Base-by-base conservation (phyloP, 2,888 invertebrate genomes). In the Plebejus melissa region DNA sequence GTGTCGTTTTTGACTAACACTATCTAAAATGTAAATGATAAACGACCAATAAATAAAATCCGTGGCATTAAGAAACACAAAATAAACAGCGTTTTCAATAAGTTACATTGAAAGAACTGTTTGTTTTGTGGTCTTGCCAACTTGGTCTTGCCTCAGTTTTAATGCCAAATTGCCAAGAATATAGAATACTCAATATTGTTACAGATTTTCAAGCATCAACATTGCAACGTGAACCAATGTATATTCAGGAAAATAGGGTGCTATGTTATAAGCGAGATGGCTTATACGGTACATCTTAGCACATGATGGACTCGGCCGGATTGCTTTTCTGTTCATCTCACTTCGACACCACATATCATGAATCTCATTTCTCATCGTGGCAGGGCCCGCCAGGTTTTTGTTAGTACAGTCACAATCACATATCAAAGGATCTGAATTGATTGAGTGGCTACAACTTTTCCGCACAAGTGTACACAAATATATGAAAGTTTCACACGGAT, bases 181-280 rank as follows among this genome's bases (percentile, higher is more conserved):
- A 22, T 7, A 58, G 2, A 58, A 22, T 22, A 22, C 7, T 69
- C 4, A 13, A 41, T 65, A 76, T 71, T 77, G 69, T 79, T 78
- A 69, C 79, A 79, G 79, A 77, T 75, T 69, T 36, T 69, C 32
- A 58, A 77, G 28, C 32, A 4, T 65, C 36, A 32, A 50, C 46
- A 28, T n/a, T 78, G 77, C 74, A 84, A 83, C 84, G 80, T 85
- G 86, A 84, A 86, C 84, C 84, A 84, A 81, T 82, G 85, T 92
- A 91, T 91, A 91, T 90, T 90, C 87, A 90, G 88, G 80, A 86
- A 84, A 86, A 87, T 87, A 89, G 88, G 91, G 91, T 91, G 91
- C 91, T 91, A 91, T 84, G 85, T 83, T 82, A 84, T 85, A 85
- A 83, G 86, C 82, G 81, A 82, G 79, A 83, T 79, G 81, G 79